These are phyloP conservation scores for Cyanoderma ruficeps DNA, from an alignment of 2,113 vertebrate genomes.

Conservation along the genomic window DNA sequence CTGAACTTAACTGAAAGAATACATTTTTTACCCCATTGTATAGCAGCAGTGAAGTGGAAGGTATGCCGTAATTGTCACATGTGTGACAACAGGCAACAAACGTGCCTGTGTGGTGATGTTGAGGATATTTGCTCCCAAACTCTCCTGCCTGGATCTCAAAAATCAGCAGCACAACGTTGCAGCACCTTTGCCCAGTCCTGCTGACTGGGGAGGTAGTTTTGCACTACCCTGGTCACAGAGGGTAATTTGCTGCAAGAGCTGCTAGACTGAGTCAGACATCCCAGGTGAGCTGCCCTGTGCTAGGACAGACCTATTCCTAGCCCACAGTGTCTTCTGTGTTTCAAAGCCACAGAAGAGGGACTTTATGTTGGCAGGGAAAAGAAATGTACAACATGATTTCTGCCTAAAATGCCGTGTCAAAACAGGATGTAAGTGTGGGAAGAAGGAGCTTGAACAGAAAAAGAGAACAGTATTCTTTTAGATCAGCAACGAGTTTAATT, in stretches of 20 bases:
- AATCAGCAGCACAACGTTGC: accelerated
- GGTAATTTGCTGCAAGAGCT: not conserved
- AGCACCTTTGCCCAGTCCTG: not conserved
- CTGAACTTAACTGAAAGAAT: not conserved
- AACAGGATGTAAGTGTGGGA: not conserved
- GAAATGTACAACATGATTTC: not conserved
- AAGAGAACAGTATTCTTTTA: not conserved
- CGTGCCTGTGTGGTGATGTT: accelerated
- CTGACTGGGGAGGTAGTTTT: not conserved
- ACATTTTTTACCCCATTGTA: not conserved
- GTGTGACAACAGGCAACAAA: not conserved
- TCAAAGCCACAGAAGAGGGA: not conserved
- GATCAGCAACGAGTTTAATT: not conserved
- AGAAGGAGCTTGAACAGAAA: not conserved
- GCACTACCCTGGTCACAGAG: not conserved
- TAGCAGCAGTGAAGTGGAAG: not conserved
- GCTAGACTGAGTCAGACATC: not conserved
- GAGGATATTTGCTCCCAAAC: not conserved
- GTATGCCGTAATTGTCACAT: accelerated
- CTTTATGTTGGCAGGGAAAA: not conserved
- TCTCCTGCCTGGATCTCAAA: not conserved
- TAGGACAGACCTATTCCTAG: not conserved
- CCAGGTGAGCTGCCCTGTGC: not conserved
- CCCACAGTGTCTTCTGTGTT: not conserved
- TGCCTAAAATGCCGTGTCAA: not conserved